phyloP scores from a whole-genome alignment of 2,113 vertebrate species.

The Neoarius graeffei region DNA sequence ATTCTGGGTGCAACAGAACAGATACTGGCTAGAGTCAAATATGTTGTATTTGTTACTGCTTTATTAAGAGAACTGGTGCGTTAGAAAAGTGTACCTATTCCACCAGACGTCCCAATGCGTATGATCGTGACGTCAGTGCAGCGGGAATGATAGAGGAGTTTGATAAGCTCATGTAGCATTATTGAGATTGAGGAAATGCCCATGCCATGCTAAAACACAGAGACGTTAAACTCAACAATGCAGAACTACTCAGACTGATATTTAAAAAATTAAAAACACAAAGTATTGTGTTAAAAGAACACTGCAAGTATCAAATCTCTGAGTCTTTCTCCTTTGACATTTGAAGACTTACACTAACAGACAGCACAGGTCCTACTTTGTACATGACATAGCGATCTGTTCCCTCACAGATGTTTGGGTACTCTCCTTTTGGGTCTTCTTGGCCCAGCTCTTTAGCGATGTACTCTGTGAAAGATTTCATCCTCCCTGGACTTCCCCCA shows the following conservation, averaged over 20 bases:
- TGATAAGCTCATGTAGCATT: conserved; percentile 87
- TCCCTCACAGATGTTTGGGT: conserved; percentile 86
- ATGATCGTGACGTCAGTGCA: conserved; percentile 79
- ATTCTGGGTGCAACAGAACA: background rate
- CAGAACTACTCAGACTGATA: background rate
- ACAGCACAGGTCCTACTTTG: conserved; percentile 90
- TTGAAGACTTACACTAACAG: conserved; percentile 84
- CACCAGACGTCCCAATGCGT: conserved; percentile 86
- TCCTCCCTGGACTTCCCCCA: conserved; percentile 87
- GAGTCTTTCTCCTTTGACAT: background rate
- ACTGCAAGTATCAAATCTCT: background rate
- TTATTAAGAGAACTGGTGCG: background rate
- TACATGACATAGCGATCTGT: conserved; percentile 94
- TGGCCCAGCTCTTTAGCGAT: conserved; percentile 81
- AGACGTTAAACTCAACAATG: conserved; percentile 35
- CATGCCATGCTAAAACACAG: conserved; percentile 89
- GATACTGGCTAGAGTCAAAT: background rate
- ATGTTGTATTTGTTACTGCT: background rate
- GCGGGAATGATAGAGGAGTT: conserved; percentile 80
- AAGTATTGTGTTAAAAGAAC: background rate
- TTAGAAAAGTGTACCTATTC: conserved; percentile 74
- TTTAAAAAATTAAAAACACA: background rate
- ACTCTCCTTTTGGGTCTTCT: conserved; percentile 68
- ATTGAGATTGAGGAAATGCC: conserved; percentile 89
- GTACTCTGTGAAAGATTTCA: conserved; percentile 84